Evolutionary conservation across 2,888 invertebrate genomes (phyloP).

Genomic region (Pammene fasciana): DNA sequence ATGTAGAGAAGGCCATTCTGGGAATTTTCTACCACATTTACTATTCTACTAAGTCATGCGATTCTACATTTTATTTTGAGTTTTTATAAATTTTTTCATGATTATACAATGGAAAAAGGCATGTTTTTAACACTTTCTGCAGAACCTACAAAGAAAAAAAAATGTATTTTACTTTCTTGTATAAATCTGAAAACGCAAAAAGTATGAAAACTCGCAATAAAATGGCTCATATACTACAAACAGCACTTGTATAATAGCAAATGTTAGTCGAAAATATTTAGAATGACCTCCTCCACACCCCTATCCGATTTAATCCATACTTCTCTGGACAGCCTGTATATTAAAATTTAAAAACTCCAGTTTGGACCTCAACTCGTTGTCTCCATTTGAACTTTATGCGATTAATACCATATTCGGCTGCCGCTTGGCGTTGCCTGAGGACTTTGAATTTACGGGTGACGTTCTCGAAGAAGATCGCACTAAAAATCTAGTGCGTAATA

Average conservation of each 20-base stretch:
- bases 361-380: slow-evolving; percentile 59
- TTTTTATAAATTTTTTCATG: too few relatives aligned
- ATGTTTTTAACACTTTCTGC: background rate
- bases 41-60: slow-evolving; percentile 12
- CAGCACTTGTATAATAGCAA: slow-evolving; percentile 1
- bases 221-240: background rate
- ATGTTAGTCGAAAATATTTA: slow-evolving; percentile 9
- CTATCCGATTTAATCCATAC: slow-evolving; percentile 20
- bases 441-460: slow-evolving; percentile 52
- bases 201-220: background rate
- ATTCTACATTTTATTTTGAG: slow-evolving; percentile 3
- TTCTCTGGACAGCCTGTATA: slow-evolving; percentile 8
- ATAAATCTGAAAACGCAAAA: too few relatives aligned
- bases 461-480: slow-evolving; percentile 54
- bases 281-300: slow-evolving; percentile 9
- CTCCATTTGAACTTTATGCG: slow-evolving; percentile 66
- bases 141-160: background rate
- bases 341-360: slow-evolving; percentile 48
- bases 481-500: slow-evolving; percentile 66
- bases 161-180: background rate
- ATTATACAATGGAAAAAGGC: background rate
- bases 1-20: background rate
- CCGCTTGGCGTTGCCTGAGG: slow-evolving; percentile 62
- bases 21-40: slow-evolving; percentile 15
- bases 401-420: slow-evolving; percentile 68